Evolutionary conservation across 2,113 vertebrate genomes (phyloP), one percentile per base, ranked within the genome.

Genomic region (Ornithorhynchus anatinus): DNA sequence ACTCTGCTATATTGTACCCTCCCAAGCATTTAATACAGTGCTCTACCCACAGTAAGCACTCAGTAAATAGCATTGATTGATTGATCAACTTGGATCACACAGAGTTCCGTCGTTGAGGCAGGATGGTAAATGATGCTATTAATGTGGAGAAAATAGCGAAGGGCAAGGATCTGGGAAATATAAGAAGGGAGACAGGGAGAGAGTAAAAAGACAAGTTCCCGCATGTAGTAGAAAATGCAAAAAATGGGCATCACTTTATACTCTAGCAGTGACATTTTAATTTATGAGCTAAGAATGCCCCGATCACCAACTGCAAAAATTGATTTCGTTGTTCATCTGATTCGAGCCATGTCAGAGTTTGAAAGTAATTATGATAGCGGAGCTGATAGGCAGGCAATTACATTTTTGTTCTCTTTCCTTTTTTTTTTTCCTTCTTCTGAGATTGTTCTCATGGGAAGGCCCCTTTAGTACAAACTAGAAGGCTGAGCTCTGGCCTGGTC

Each of bases 291-390:
- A 84, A 79, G 84, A 90, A 88, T 75, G 64, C 71, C 69, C 72
- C 85, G 86, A 89, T 89, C 77, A 63, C 87, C 86, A 83, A 85
- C 82, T 91, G 83, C 84, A 94, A 72, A 91, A 91, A 89, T 84
- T 91, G 90, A 91, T 91, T 91, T 86, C 60, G 73, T 80, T 89
- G 85, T 90, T 92, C 91, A 86, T 92, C 89, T 90, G 91, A 90
- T 90, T 93, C 89, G 88, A 81, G 69, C 75, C 76, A 65, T 91
- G 90, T 92, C 86, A 91, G 85, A 88, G 84, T 91, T 86, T 84
- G 84, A 91, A 92, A 91, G 89, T 89, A 91, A 91, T 93, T 92
- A 91, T 89, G 90, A 91, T 92, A 88, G 89, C 64, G 43, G 75
- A 80, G 65, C 83, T 90, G 91, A 94, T 92, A 92, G 89, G 84